Evolutionary conservation across 2,797 vertebrate genomes (phyloP).

Genomic region (Pseudochirops corinnae): DNA sequence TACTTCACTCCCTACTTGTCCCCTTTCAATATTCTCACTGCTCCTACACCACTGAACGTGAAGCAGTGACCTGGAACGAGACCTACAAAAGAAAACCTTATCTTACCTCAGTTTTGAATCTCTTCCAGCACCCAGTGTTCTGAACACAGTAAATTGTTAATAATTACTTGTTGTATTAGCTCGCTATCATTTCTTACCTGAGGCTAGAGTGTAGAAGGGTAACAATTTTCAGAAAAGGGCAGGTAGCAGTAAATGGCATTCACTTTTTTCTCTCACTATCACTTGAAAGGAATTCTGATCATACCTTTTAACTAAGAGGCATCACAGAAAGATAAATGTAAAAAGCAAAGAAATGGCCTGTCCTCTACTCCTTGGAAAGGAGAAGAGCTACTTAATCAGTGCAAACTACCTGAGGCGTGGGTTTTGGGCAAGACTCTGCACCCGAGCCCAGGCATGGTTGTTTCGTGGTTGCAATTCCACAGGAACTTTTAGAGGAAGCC

Average conservation of each 20-base stretch:
- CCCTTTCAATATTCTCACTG: background rate
- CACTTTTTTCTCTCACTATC: background rate
- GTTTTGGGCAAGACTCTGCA: slow-evolving; percentile 98
- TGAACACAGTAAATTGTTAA: background rate
- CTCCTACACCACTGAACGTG: background rate
- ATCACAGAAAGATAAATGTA: background rate
- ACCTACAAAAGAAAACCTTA: background rate
- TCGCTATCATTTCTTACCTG: background rate
- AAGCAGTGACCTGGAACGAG: background rate
- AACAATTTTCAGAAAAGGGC: background rate
- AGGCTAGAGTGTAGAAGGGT: background rate
- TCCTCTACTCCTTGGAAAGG: background rate
- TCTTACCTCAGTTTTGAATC: background rate
- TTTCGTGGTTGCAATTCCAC: slow-evolving; percentile 97
- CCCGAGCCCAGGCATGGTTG: slow-evolving; percentile 96
- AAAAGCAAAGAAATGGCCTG: background rate
- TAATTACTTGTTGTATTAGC: background rate
- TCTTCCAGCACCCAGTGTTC: background rate
- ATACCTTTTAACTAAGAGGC: background rate
- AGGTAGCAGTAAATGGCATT: background rate
- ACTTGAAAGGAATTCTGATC: background rate
- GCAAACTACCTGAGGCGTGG: slow-evolving; percentile 93
- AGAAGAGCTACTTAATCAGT: background rate
- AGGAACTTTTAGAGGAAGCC: slow-evolving; percentile 95
- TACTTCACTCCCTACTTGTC: background rate